These are phyloP conservation scores for Euplexia lucipara DNA, from an alignment of 2,888 invertebrate genomes.

Conservation along the genomic window DNA sequence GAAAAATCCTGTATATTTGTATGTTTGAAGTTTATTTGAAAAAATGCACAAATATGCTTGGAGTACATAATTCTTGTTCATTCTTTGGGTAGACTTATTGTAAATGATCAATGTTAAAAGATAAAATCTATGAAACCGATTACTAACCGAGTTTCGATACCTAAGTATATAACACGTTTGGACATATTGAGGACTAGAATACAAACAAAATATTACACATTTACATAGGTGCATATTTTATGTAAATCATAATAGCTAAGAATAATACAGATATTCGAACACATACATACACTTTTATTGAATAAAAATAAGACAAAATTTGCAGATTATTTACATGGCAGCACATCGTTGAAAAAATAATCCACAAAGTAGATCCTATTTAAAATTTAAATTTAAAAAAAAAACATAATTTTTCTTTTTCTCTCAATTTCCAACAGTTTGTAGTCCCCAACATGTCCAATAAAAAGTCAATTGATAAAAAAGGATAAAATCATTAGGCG, in stretches of 20 bases:
- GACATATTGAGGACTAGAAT: constrained; percentile 46
- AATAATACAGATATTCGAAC: not conserved
- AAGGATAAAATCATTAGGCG: constrained; percentile 55
- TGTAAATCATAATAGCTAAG: not conserved
- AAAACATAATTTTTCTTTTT: not conserved
- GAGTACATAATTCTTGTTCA: constrained; percentile 63
- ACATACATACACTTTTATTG: constrained; percentile 2
- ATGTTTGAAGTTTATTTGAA: constrained; percentile 63
- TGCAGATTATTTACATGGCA: constrained; percentile 35
- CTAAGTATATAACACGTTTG: constrained; percentile 38
- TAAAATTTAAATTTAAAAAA: not conserved
- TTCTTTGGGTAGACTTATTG: constrained; percentile 63
- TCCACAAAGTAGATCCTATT: constrained; percentile 48
- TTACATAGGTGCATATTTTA: not conserved
- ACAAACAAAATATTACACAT: constrained; percentile 2
- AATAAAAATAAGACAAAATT: constrained; percentile 49
- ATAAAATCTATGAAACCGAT: constrained; percentile 55
- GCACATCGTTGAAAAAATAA: not conserved
- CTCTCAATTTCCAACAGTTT: constrained; percentile 8
- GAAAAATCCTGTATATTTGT: constrained; percentile 43
- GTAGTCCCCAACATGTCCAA: constrained; percentile 51
- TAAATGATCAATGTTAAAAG: constrained; percentile 59
- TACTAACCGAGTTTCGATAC: constrained; percentile 34
- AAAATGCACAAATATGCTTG: constrained; percentile 72
- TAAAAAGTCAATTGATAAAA: constrained; percentile 62